Base-by-base conservation (phyloP, 2,888 invertebrate genomes). In the Drosophila rubida region DNA sequence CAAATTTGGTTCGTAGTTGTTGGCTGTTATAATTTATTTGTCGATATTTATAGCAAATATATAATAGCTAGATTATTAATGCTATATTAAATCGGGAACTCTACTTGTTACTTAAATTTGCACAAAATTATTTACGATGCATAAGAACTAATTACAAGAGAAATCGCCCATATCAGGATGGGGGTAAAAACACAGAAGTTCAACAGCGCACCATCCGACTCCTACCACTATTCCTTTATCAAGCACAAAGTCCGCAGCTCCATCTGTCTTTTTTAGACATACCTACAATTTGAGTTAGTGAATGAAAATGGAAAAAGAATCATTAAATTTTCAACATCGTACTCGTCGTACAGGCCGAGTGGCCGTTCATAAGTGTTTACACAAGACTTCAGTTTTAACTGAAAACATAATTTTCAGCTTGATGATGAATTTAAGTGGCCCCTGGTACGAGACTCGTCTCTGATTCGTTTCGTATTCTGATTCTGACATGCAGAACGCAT, bases 351-450 rank as follows among this genome's bases (percentile, higher is more conserved):
- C 68, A 58, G 49, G 23, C 57, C 51, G 64, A 68, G 81, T 76
- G 74, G 70, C 68, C 78, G 66, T 76, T 81, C 75, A 88, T 84
- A 76, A 90, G 87, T 91, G 91, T 91, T 91, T 91, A 91, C 91
- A 88, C 87, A 90, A 86, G 88, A 89, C 91, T 91, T 90, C 88
- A 91, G 87, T 90, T 91, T 90, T 90, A 90, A 91, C 91, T 91
- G 90, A 91, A 90, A 90, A 86, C 88, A 87, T 90, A 79, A 90
- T 90, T 89, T 90, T 79, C 89, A 90, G 82, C 79, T 77, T 85
- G 80, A 81, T 82, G 75, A 80, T 75, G 78, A 72, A 75, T 80
- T 85, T 68, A 82, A 81, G 82, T 85, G 82, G 50, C 57, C 23
- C 22, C n/a, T 32, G 32, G n/a, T 13, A 19, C 44, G 42, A 54